Percentiles rank a stretch among this genome's conserved stretches.
Conservation (phyloP, 2,113 vertebrate genomes). For the Harpagus bidentatus region DNA sequence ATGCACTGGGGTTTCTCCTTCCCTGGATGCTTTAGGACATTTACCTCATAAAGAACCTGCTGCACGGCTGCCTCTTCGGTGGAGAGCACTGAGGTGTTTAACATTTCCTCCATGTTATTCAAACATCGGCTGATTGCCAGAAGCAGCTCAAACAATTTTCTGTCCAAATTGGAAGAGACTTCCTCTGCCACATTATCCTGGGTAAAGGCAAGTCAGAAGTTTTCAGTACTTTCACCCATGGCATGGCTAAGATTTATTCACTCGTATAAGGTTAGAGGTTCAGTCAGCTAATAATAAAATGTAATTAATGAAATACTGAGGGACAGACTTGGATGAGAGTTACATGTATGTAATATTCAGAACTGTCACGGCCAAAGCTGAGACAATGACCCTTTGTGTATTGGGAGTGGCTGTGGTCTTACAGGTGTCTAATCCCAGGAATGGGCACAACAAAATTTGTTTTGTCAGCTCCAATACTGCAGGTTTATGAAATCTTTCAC, state of each 20-base stretch:
- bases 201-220: not conserved
- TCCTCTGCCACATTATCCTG: conserved; percentile 67
- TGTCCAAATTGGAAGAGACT: conserved; percentile 67
- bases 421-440: not conserved
- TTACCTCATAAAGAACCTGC: conserved; percentile 78
- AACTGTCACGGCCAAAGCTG: not conserved
- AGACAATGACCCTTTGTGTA: not conserved
- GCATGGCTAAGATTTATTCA: not conserved
- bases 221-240: not conserved
- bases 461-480: not conserved
- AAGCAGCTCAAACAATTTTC: conserved; percentile 80
- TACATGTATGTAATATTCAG: not conserved
- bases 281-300: not conserved
- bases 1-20: not conserved
- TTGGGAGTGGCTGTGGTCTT: not conserved
- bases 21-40: not conserved
- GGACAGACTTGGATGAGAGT: not conserved
- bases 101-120: conserved; percentile 71
- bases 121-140: conserved; percentile 75
- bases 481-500: not conserved
- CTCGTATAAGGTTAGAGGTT: fast-evolving
- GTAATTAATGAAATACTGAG: not conserved
- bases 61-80: conserved; percentile 57
- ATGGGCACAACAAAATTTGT: not conserved
- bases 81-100: conserved; percentile 56